Evolutionary conservation across 1,140 invertebrate genomes (phyloP).

Genomic region (Spodoptera litura): DNA sequence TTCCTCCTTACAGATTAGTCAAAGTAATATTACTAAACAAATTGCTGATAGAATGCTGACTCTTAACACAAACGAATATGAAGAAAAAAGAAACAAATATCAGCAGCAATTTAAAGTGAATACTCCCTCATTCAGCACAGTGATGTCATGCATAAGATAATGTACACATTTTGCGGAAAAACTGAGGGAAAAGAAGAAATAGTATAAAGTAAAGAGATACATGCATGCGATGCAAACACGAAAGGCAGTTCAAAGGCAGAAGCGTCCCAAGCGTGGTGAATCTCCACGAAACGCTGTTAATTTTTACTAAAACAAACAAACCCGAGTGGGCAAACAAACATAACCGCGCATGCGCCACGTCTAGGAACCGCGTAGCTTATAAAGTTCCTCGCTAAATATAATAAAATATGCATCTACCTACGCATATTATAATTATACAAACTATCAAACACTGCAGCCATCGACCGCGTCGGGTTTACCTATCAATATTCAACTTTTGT

Average conservation of each 20-base stretch:
- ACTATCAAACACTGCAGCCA: background rate
- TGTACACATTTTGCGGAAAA: constrained; percentile 13
- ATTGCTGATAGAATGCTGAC: too few relatives aligned
- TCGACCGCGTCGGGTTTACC: background rate
- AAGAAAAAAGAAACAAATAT: too few relatives aligned
- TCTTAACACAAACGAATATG: background rate
- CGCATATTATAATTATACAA: constrained; percentile 31
- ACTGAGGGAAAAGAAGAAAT: constrained; percentile 27
- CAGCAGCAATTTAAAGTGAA: too few relatives aligned
- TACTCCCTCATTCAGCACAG: too few relatives aligned
- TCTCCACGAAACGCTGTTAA: constrained; percentile 69
- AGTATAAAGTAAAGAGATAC: constrained; percentile 41
- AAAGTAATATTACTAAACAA: too few relatives aligned
- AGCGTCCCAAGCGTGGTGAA: constrained; percentile 49
- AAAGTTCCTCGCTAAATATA: constrained; percentile 47
- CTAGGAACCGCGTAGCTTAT: constrained; percentile 49
- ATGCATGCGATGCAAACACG: constrained; percentile 54
- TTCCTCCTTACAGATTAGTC: too few relatives aligned
- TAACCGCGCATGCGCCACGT: constrained; percentile 57
- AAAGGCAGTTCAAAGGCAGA: constrained; percentile 60
- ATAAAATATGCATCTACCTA: constrained; percentile 31
- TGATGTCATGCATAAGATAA: background rate
- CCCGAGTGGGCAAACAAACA: constrained; percentile 69
- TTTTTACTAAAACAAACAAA: constrained; percentile 80
- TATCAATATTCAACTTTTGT: constrained; percentile 9